A percentile compares a stretch with the other conserved stretches of the same genome.
These are phyloP conservation scores for Zosterops borbonicus DNA, from an alignment of 2,113 vertebrate genomes.

Conservation along the genomic window DNA sequence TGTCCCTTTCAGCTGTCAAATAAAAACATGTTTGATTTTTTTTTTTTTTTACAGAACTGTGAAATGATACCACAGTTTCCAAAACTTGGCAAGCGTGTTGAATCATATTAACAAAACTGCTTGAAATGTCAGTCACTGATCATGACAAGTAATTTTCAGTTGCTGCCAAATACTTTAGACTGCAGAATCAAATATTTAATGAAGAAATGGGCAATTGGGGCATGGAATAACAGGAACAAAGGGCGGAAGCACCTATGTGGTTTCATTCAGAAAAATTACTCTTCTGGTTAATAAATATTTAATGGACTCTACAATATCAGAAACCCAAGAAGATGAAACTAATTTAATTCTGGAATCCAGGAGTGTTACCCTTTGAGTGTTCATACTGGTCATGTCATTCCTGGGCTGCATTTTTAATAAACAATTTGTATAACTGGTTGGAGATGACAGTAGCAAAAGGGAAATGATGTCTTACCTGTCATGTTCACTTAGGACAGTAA, in stretches of 20 bases:
- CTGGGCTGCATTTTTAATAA: neutral
- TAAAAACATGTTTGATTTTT: neutral
- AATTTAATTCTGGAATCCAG: neutral
- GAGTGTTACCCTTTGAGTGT: neutral
- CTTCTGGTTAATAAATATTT: neutral
- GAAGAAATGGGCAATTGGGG: neutral
- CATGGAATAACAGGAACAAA: neutral
- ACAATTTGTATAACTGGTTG: neutral
- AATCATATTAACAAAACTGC: neutral
- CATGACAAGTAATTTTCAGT: neutral
- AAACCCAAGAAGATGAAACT: neutral
- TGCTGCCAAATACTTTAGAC: neutral
- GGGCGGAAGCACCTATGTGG: neutral
- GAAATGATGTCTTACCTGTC: neutral
- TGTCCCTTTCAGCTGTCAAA: conserved; percentile 22
- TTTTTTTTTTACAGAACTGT: neutral
- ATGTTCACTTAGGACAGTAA: neutral
- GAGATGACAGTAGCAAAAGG: neutral
- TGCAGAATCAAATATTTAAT: neutral
- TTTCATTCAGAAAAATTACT: neutral
- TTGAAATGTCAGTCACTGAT: neutral
- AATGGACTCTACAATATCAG: neutral
- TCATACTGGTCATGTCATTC: rapidly evolving
- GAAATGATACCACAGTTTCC: neutral
- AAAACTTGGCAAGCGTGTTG: neutral